A percentile compares a stretch with the other conserved stretches of the same genome.
Evolutionary conservation across 2,797 vertebrate species (phyloP).

Genomic region (Alca torda): DNA sequence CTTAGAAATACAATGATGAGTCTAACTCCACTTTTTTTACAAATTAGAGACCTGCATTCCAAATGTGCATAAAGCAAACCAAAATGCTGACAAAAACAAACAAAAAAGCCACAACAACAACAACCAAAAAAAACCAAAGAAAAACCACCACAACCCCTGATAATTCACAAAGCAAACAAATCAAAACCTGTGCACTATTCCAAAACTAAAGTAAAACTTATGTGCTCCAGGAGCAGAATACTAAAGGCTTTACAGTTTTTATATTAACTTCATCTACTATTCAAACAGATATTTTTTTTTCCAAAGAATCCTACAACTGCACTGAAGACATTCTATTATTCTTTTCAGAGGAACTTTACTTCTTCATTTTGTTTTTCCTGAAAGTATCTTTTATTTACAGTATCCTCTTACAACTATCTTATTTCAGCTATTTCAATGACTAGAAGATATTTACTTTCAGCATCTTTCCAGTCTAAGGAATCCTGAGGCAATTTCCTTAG

Average conservation of each 20-base stretch:
- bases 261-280: background rate
- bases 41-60: background rate
- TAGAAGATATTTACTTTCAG: slow-evolving; percentile 85
- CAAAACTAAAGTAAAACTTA: background rate
- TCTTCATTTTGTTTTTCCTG: background rate
- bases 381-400: background rate
- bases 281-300: background rate
- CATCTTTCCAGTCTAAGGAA: slow-evolving; percentile 87
- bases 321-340: background rate
- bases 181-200: background rate
- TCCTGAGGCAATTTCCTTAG: slow-evolving; percentile 93
- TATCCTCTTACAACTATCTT: background rate
- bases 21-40: background rate
- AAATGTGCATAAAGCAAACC: slow-evolving; percentile 11
- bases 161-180: background rate
- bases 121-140: background rate
- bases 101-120: no score
- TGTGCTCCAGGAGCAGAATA: background rate
- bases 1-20: background rate
- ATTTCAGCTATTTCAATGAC: background rate
- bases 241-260: background rate
- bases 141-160: background rate
- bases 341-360: background rate
- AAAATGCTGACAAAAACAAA: background rate
- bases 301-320: background rate